These are phyloP conservation scores for Acanthococcus lagerstroemiae DNA, from an alignment of 2,888 invertebrate genomes.

Conservation along the genomic window DNA sequence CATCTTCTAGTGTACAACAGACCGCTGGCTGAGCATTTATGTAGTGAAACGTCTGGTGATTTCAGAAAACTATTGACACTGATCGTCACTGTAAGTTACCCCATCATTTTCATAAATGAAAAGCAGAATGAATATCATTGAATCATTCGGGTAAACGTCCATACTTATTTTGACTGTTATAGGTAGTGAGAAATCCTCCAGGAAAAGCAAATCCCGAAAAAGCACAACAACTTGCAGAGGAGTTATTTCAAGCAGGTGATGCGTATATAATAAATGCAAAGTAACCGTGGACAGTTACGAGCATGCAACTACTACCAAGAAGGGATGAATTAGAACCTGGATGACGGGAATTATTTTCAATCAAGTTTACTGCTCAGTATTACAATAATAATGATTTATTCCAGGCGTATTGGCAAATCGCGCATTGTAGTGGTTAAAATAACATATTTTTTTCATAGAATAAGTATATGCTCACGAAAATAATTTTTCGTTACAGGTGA, in stretches of 20 bases:
- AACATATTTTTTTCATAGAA: slow-evolving; percentile 1
- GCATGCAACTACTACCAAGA: no score
- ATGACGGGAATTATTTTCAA: no score
- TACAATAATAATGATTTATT: no score
- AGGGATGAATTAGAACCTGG: no score
- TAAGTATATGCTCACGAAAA: background rate
- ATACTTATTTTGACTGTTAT: background rate
- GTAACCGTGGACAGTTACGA: no score
- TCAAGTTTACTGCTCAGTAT: no score
- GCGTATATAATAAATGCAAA: no score
- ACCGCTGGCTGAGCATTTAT: slow-evolving; percentile 61
- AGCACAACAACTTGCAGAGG: slow-evolving; percentile 63
- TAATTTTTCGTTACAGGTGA: slow-evolving; percentile 44
- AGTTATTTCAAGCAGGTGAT: slow-evolving; percentile 54
- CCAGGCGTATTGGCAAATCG: no score
- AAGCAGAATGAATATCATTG: background rate
- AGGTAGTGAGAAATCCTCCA: slow-evolving; percentile 39
- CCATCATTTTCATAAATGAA: background rate
- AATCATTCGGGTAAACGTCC: background rate
- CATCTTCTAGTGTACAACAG: slow-evolving; percentile 56
- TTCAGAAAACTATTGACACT: slow-evolving; percentile 65
- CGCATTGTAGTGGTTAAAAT: background rate
- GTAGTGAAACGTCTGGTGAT: slow-evolving; percentile 67
- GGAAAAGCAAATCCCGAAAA: slow-evolving; percentile 48
- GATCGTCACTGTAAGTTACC: slow-evolving; percentile 51